Conservation (phyloP, 2,888 invertebrate species). For the Toxonevra muliebris region DNA sequence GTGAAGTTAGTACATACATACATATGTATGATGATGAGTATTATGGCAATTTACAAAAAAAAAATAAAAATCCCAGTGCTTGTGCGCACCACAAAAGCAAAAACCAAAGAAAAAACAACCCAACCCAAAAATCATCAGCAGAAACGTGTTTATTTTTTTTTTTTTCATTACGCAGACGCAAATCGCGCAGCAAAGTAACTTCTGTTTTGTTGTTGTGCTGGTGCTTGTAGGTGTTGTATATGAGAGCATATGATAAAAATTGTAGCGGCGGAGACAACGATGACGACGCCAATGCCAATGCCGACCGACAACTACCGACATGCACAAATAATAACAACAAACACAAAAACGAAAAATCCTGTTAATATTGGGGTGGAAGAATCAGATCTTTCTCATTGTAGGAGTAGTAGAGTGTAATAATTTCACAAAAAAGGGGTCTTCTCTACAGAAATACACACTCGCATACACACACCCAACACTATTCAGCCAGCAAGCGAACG, state of each 20-base stretch:
- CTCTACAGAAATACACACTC: not conserved
- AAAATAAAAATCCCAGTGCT: not conserved
- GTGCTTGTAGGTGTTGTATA: constrained; percentile 10
- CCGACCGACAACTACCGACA: too few species aligned
- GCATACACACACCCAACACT: too few species aligned
- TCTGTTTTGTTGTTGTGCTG: constrained; percentile 16
- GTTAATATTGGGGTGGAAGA: constrained; percentile 3
- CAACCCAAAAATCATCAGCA: constrained; percentile 40
- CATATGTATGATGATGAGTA: constrained; percentile 28
- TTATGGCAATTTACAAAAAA: constrained; percentile 34
- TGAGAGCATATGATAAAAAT: too few species aligned
- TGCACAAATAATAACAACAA: not conserved
- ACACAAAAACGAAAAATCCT: not conserved
- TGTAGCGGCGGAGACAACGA: not conserved
- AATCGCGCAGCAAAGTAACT: constrained; percentile 19
- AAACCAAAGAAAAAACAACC: constrained; percentile 25
- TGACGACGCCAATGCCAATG: not conserved
- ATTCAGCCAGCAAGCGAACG: too few species aligned
- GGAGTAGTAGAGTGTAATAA: not conserved
- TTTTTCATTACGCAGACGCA: constrained; percentile 39
- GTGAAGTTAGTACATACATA: constrained; percentile 8
- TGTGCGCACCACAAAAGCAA: constrained; percentile 10
- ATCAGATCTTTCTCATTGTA: not conserved
- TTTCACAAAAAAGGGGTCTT: not conserved
- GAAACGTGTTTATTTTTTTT: constrained; percentile 40